Percentiles rank a stretch among this genome's conserved stretches.
Conservation (phyloP, 2,797 vertebrate genomes). For the Microctenopoma steveboyesi region DNA sequence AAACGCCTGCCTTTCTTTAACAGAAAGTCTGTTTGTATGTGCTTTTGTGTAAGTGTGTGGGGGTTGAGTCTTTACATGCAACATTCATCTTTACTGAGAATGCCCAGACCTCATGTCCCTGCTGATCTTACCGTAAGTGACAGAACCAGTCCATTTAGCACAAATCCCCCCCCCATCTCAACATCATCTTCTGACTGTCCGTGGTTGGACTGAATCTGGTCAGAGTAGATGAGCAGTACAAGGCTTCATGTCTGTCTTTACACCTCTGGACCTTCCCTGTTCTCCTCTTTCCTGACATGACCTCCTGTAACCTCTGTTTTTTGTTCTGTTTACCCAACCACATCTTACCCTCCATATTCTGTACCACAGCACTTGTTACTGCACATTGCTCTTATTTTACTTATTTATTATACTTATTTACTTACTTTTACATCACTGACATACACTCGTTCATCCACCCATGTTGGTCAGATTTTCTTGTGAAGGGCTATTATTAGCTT, state of each 20-base stretch:
- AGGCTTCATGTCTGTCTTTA: neutral
- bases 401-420: too few relatives aligned
- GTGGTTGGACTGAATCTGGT: conserved; percentile 34
- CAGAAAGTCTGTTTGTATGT: conserved; percentile 16
- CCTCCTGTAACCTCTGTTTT: conserved; percentile 2
- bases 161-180: conserved; percentile 22
- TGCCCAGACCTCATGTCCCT: conserved; percentile 35
- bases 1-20: conserved; percentile 29
- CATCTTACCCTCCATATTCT: neutral
- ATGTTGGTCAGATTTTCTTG: neutral
- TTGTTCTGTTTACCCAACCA: neutral
- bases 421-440: neutral
- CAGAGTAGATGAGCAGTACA: conserved; percentile 5
- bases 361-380: conserved; percentile 4
- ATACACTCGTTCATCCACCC: neutral
- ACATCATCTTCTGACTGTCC: conserved; percentile 23
- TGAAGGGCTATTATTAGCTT: conserved; percentile 9
- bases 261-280: conserved; percentile 1
- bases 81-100: conserved; percentile 53
- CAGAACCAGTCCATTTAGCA: conserved; percentile 57
- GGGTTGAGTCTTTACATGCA: conserved; percentile 30
- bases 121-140: conserved; percentile 67
- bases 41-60: neutral
- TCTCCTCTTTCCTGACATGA: conserved; percentile 16
- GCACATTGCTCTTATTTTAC: conserved; percentile 4